Base-by-base conservation (phyloP, 1,140 invertebrate species). In the Pteromalus puparum region DNA sequence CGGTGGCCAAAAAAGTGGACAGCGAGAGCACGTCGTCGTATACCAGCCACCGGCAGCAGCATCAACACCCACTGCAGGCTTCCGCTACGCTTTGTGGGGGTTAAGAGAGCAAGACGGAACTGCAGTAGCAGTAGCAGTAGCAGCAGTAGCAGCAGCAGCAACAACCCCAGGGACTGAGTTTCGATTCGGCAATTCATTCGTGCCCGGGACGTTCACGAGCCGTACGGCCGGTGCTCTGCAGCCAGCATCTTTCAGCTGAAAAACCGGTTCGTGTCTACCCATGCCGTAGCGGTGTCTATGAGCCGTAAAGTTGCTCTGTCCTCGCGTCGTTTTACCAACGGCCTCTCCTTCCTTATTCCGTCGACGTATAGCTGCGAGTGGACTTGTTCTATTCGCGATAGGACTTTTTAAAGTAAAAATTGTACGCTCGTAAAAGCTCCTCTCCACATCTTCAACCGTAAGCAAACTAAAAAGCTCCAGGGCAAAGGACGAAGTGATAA, bases 121-220 rank as follows among this genome's bases (percentile, higher is more conserved):
- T 30, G 26, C 24, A 18, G 46, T 61, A 65, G 30, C 30, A 6
- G 30, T 34, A 34, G 30, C 30, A 6, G 38, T 28, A 65, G 73
- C 53, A 5, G 68, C 68, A 10, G 68, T 26, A 13, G 38, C 46
- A 65, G 73, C 53, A 5, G 68, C 68, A 10, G 68, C 68, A 13
- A 30, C 53, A 61, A n/a, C 26, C 30, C 46, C 28, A 13, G n/a
- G 79, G 67, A 61, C 18, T 21, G 53, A 61, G 78, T 81, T 81
- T 86, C 84, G 72, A 82, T 85, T 87, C 78, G 85, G 78, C 87
- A 86, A 88, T 88, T 85, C 86, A 85, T 88, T 88, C 74, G 75
- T 87, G 87, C 48, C 48, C 21, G 34, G 70, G 85, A 88, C 86
- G 74, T 87, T 87, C 81, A 81, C 78, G 81, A 87, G 83, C 82